Evolutionary conservation across 2,797 vertebrate species (phyloP), one percentile per base, ranked within the genome.

Genomic region (Echeneis naucrates): DNA sequence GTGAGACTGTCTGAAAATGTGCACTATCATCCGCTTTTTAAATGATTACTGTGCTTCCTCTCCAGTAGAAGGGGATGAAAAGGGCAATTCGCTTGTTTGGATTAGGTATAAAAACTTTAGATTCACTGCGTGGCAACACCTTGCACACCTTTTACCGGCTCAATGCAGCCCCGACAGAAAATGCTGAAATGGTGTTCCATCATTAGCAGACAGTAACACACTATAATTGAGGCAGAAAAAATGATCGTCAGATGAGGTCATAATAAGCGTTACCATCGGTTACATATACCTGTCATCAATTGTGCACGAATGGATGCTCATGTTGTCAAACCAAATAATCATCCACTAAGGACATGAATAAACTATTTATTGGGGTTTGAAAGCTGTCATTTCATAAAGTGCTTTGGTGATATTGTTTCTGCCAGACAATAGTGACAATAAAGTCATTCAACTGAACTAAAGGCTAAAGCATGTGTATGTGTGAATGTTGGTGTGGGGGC

Each of bases 381-480:
- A 88, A 85, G 78, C 83, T 76, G 82, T 87, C 73, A 85, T 78
- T 75, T 84, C 40, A 64, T 30, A 62, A 77, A 82, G 68, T 61
- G 67, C 75, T 78, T 75, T 69, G 59, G 51, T 58, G 74, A 77
- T 62, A 74, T 73, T 85, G 78, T 82, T 82, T 61, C 72, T 66
- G 77, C 42, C 54, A 83, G 78, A 87, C 87, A 88, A 87, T 78
- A 75, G 74, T 83, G 71, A 88, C 85, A 90, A 87, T 85, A 51
- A 83, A 89, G 82, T 82, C 71, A 82, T 68, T 88, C 68, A 83
- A 24, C 27, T 79, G 78, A 80, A 81, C 72, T 80, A 64, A 87
- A 84, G 69, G 71, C 76, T 62, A 57, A 64, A 53, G 63, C 70
- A 68, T 71, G 70, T 63, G 68, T 66, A 40, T 72, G 78, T 86